Evolutionary conservation across 2,113 vertebrate genomes (phyloP), one percentile per base, ranked within the genome.

Genomic region (Corapipo altera): DNA sequence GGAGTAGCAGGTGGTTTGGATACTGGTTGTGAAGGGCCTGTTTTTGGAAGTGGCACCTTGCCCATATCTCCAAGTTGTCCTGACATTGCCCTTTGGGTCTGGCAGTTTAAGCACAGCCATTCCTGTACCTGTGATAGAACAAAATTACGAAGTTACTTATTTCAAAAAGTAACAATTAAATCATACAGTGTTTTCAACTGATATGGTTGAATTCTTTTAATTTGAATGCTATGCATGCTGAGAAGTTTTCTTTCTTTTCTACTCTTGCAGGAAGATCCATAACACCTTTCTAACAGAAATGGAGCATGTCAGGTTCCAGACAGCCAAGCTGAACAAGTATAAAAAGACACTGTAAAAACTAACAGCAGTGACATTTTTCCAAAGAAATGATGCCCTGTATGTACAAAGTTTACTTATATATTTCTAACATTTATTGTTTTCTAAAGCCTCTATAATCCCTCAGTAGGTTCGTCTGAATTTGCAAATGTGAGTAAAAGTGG

Each of bases 31-130:
- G 89, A 81, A 88, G 97, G 97, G 49, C 97, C 97, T 67, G 97
- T 54, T 96, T 96, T 95, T 2, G 93, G 81, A 92, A 97, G 94
- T 48, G 97, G 84, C 75, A 97, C 90, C 97, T 98, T 98, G 78
- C 97, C 98, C 82, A 97, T 95, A 73, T 98, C 98, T 86, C 98
- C 99, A 79, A 99, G 97, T 41, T 99, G 98, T 97, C 98, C 99
- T 77, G 97, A 97, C 85, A 99, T 95, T 57, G 99, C 99, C 97
- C 99, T 99, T 94, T 99, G 98, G 75, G 99, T 99, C 96, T 99
- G 99, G 95, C 99, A 99, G 91, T 98, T 99, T 97, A 99, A 98
- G 96, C 99, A 99, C 65, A 99, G 98, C 99, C 99, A 99, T 98
- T 99, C 99, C 95, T 98, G 97, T 51, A 98, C 98, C 99, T 99